Evolutionary conservation across 1,140 invertebrate species (phyloP).

Genomic region (Bactericera cockerelli): DNA sequence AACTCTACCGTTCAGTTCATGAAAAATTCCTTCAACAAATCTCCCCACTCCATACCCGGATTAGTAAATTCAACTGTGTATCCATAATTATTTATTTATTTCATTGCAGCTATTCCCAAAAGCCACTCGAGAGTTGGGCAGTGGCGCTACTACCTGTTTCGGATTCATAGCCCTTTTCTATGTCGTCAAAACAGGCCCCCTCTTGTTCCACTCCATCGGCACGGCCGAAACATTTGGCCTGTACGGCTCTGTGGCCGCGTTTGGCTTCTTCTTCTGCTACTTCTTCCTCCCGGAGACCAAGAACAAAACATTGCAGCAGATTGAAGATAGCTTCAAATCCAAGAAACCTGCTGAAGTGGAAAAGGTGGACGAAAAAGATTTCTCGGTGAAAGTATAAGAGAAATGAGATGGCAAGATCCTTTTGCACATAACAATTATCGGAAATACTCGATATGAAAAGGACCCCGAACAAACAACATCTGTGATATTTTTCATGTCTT

Average conservation of each 20-base stretch:
- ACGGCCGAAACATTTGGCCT: slow-evolving; percentile 46
- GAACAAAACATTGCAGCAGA: slow-evolving; percentile 58
- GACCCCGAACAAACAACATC: too few relatives aligned
- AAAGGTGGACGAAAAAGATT: not conserved
- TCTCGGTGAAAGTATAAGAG: not conserved
- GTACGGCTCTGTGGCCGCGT: slow-evolving; percentile 44
- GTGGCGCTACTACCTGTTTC: slow-evolving; percentile 42
- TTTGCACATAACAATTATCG: too few relatives aligned
- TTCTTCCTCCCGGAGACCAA: slow-evolving; percentile 63
- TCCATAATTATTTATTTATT: not conserved
- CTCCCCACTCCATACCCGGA: too few relatives aligned
- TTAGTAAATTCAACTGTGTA: too few relatives aligned
- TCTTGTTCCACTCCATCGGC: slow-evolving; percentile 39
- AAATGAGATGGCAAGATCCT: too few relatives aligned
- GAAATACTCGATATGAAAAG: too few relatives aligned
- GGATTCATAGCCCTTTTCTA: slow-evolving; percentile 49
- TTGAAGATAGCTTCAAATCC: slow-evolving; percentile 37
- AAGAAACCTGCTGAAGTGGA: not conserved
- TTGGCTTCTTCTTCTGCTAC: slow-evolving; percentile 45
- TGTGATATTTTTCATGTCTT: too few relatives aligned
- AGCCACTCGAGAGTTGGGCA: slow-evolving; percentile 37
- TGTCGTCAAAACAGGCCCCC: slow-evolving; percentile 50
- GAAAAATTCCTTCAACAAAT: too few relatives aligned
- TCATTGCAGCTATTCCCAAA: slow-evolving; percentile 34
- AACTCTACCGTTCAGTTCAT: too few relatives aligned